Percentiles rank a stretch among this genome's conserved stretches.
Evolutionary conservation across 2,888 invertebrate genomes (phyloP).

Genomic region (Tetranychus truncatus): DNA sequence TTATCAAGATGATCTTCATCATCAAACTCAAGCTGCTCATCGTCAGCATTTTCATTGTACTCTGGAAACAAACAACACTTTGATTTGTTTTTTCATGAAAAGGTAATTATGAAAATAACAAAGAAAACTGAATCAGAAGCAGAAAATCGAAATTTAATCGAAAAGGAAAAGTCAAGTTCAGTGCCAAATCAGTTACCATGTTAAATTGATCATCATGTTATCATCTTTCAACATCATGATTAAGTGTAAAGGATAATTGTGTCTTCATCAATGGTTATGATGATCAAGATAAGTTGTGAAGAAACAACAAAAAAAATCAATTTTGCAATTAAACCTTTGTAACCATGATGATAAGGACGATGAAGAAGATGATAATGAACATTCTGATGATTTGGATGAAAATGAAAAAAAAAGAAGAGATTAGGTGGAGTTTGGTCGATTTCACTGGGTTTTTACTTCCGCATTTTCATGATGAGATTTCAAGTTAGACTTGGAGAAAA

Average conservation of each 20-base stretch:
- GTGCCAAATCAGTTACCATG: background rate
- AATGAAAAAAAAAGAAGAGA: constrained; percentile 5
- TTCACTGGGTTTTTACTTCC: background rate
- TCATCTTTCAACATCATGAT: background rate
- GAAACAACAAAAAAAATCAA: background rate
- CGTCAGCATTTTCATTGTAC: too few species aligned
- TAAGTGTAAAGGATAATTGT: background rate
- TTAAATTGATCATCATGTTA: background rate
- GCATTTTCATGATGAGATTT: background rate
- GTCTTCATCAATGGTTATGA: background rate
- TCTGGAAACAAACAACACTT: too few species aligned
- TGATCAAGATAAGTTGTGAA: background rate
- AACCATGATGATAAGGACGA: background rate
- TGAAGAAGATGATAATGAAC: background rate
- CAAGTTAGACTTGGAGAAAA: background rate
- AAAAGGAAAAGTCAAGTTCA: background rate
- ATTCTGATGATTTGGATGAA: background rate
- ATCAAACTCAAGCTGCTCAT: too few species aligned
- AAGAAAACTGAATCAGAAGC: too few species aligned
- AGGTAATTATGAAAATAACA: too few species aligned
- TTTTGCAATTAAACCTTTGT: background rate
- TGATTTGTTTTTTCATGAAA: too few species aligned
- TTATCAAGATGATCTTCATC: too few species aligned
- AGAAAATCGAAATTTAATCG: background rate
- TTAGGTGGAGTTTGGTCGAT: background rate